Evolutionary conservation across 2,113 vertebrate species (phyloP).

Genomic region (Parotia lawesii): DNA sequence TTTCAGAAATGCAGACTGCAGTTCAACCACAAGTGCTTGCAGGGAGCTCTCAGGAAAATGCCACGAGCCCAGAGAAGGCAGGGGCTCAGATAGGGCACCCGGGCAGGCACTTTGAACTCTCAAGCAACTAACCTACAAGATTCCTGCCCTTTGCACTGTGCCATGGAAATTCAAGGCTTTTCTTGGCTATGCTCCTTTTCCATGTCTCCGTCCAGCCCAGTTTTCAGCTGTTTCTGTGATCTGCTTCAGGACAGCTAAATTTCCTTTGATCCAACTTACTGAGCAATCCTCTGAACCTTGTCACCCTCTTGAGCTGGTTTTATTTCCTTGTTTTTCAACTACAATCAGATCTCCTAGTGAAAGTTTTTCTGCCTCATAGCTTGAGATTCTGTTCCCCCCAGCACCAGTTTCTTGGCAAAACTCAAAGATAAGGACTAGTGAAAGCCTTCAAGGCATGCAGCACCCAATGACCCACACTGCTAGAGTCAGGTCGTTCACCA

Average conservation of each 20-base stretch:
- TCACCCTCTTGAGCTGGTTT: not conserved
- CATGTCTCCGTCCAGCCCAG: not conserved
- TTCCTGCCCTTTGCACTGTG: not conserved
- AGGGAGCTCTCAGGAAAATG: not conserved
- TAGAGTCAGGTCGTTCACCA: not conserved
- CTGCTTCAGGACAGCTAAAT: not conserved
- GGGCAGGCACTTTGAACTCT: not conserved
- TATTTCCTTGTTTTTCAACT: not conserved
- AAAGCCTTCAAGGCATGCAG: not conserved
- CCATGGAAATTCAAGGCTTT: not conserved
- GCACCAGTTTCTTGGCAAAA: not conserved
- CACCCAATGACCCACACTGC: not conserved
- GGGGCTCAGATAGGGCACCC: not conserved
- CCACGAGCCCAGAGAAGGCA: not conserved
- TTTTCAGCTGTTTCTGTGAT: not conserved
- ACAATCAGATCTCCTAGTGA: not conserved
- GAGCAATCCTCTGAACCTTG: not conserved
- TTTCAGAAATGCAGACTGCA: not conserved
- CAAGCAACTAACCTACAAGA: not conserved
- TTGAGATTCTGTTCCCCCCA: not conserved
- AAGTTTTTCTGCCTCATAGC: not conserved
- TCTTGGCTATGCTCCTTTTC: not conserved
- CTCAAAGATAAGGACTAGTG: not conserved
- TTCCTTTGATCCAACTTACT: not conserved
- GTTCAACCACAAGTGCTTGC: not conserved